Conservation (phyloP, 2,888 invertebrate genomes). For the Tolmerus cingulatus region DNA sequence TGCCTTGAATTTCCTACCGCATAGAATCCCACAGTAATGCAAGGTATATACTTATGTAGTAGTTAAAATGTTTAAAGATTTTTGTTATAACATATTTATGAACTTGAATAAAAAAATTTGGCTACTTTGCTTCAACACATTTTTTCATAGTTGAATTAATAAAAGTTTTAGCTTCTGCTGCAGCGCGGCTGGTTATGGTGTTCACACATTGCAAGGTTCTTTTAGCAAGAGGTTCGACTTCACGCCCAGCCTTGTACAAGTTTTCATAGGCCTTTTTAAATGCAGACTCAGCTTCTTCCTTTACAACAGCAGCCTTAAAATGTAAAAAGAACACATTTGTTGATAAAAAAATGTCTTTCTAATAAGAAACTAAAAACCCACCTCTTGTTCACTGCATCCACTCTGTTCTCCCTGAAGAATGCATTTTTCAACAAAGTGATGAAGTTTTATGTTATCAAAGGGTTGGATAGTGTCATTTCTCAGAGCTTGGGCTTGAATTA, state of each 20-base stretch:
- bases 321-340: background rate
- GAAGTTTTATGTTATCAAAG: background rate
- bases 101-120: background rate
- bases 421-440: background rate
- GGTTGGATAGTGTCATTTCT: background rate
- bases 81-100: background rate
- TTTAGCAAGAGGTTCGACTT: background rate
- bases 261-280: background rate
- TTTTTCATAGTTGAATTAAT: background rate
- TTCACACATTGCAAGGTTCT: background rate
- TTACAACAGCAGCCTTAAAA: background rate
- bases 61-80: background rate
- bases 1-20: background rate
- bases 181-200: background rate
- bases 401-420: background rate
- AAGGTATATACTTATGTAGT: background rate
- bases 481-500: background rate
- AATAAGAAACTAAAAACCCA: background rate
- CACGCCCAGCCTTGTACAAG: background rate
- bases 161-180: background rate
- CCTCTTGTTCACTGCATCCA: background rate
- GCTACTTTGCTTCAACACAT: background rate
- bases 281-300: background rate
- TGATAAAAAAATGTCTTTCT: background rate
- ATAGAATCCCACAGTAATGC: background rate